Evolutionary conservation across 2,113 vertebrate species (phyloP), one percentile per base, ranked within the genome.

Genomic region (Siphamia tubifer): DNA sequence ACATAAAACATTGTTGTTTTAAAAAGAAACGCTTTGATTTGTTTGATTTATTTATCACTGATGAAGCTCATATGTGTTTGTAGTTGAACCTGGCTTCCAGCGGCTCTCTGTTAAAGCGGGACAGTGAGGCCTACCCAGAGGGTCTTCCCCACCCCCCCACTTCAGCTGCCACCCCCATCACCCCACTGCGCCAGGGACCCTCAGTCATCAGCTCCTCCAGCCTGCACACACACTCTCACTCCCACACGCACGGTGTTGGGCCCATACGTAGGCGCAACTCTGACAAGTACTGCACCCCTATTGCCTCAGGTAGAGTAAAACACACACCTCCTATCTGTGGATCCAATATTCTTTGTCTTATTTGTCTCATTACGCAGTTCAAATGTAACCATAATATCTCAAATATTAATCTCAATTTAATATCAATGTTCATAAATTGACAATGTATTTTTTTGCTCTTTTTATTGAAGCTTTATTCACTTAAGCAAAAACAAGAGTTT

Each of bases 221-320:
- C 77, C 90, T 99, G 82, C 96, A 90, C 83, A 32, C 86, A 76
- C 89, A 89, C 83, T 83, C 89, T 61, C 89, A 90, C 85, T 87
- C 86, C 62, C 89, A 90, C 84, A 32, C 88, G 13, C 89, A 98
- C 73, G 90, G 71, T 1, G 94, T 98, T 24, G 98, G 96, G 12
- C 93, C 96, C 89, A 96, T 98, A 86, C 92, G 98, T 78, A 91
- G 98, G 62, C 95, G 98, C 86, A 98, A 95, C 93, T 97, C 94
- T 0, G 98, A 99, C 87, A 99, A 99, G 87, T 99, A 96, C 94
- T 98, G 96, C 93, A 98, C 97, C 85, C 98, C 98, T 0, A 98
- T 99, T 79, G 98, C 98, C 63, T 99, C 97, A 93, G 98, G 97
- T 99, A 88, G 86, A 89, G 36, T 28, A 3, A 2, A 4, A 47